Conservation (phyloP, 2,888 invertebrate genomes). For the Fragum sueziense region DNA sequence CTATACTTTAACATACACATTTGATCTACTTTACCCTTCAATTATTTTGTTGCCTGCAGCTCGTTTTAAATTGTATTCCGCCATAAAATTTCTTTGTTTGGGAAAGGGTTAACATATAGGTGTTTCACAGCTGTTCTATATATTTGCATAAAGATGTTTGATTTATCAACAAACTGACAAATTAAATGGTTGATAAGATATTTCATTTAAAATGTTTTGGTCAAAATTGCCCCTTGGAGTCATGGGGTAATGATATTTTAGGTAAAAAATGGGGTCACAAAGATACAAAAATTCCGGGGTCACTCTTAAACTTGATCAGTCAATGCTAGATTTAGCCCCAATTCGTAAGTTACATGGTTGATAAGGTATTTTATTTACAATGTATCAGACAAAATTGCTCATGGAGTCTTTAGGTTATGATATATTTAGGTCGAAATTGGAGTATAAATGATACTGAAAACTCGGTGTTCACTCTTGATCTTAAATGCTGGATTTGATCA, state of each 20-base stretch:
- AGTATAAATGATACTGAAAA: too few species aligned
- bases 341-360: constrained; percentile 19
- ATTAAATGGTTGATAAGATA: constrained; percentile 19
- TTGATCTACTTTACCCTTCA: background rate
- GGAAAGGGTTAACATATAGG: constrained; percentile 15
- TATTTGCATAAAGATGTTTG: constrained; percentile 26
- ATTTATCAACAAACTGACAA: constrained; percentile 12
- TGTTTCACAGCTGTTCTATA: constrained; percentile 11
- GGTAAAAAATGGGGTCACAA: too few species aligned
- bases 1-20: background rate
- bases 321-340: constrained; percentile 15
- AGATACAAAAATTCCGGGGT: too few species aligned
- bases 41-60: background rate
- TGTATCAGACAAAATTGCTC: too few species aligned
- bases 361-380: background rate
- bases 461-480: too few species aligned
- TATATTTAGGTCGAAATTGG: too few species aligned
- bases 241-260: too few species aligned
- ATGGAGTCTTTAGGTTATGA: too few species aligned
- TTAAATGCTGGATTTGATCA: constrained; percentile 17
- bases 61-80: background rate
- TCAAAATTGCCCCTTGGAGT: too few species aligned
- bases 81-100: background rate
- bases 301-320: too few species aligned
- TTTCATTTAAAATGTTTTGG: background rate